Base-by-base conservation (phyloP, 2,797 vertebrate genomes). In the Acridotheres tristis region DNA sequence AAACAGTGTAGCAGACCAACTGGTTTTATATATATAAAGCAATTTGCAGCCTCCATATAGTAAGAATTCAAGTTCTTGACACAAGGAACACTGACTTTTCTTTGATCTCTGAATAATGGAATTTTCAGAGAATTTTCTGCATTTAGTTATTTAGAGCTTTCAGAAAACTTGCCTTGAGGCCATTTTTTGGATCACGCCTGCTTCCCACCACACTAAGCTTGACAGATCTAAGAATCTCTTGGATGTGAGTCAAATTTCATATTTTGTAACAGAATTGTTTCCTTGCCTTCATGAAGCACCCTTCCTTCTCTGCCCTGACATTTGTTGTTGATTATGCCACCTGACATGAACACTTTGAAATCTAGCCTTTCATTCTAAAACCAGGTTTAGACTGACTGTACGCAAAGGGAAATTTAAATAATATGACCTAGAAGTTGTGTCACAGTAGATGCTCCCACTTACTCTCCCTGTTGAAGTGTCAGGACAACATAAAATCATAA, bases 41-140 rank as follows among this genome's bases (percentile, higher is more conserved):
- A 79, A 76, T 58, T 51, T 88, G 27, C 45, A 89, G 42, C 30
- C n/a, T 58, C 42, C 25, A 16, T 10, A 73, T 4, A 76, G 58
- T 50, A 86, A 88, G 62, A 85, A 86, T 79, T 94, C 75, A 84
- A 72, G 58, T 73, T 79, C 66, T 82, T 93, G 67, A 91, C 67
- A 61, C 55, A 78, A 77, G 76, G 51, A 91, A 88, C 58, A 48
- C 22, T 81, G 76, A 54, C 54, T 86, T 92, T 62, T 66, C 77
- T 92, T 94, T 95, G 74, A 95, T 95, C 74, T 69, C 38, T 71
- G 48, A 91, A 85, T 69, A 95, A 90, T 42, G 30, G 47, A 71
- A 82, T 89, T 95, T 93, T 93, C 74, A 82, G 88, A 81, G 36
- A 69, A 43, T 95, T 94, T 94, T 89, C 83, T 86, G 69, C 73